Conservation (phyloP, 2,113 vertebrate genomes). For the Engystomops pustulosus region DNA sequence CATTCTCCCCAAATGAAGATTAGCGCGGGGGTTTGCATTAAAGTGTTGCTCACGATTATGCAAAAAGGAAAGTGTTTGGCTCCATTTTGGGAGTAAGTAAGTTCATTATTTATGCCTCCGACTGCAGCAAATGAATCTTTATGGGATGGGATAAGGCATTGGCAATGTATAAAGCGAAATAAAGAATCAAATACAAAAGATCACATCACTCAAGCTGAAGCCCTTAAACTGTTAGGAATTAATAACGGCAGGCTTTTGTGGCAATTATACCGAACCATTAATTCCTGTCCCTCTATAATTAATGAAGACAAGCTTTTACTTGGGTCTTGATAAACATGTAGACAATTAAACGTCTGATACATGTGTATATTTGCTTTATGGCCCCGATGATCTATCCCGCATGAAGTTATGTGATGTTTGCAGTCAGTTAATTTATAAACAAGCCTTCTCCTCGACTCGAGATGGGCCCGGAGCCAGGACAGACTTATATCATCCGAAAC, state of each 20-base stretch:
- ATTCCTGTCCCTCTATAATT: conserved; percentile 69
- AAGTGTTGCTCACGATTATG: conserved; percentile 10
- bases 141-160: conserved; percentile 48
- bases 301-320: conserved; percentile 68
- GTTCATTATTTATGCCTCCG: conserved; percentile 50
- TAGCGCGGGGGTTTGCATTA: neutral
- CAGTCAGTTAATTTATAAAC: conserved; percentile 75
- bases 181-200: conserved; percentile 51
- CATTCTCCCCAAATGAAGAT: neutral
- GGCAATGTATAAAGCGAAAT: conserved; percentile 49
- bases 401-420: conserved; percentile 64
- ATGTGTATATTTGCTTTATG: conserved; percentile 63
- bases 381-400: conserved; percentile 63
- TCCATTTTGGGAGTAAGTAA: conserved; percentile 34
- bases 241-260: conserved; percentile 57
- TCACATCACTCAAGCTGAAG: conserved; percentile 54
- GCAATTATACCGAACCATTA: conserved; percentile 58
- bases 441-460: conserved; percentile 73
- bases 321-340: conserved; percentile 59
- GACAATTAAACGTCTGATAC: conserved; percentile 59
- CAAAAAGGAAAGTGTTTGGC: conserved; percentile 10
- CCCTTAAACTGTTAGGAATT: conserved; percentile 58
- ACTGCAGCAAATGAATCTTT: conserved; percentile 55
- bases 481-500: conserved; percentile 74
- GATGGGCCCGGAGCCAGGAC: conserved; percentile 72